phyloP scores from a whole-genome alignment of 1,140 invertebrate genomes.

The Polypedilum pembai region DNA sequence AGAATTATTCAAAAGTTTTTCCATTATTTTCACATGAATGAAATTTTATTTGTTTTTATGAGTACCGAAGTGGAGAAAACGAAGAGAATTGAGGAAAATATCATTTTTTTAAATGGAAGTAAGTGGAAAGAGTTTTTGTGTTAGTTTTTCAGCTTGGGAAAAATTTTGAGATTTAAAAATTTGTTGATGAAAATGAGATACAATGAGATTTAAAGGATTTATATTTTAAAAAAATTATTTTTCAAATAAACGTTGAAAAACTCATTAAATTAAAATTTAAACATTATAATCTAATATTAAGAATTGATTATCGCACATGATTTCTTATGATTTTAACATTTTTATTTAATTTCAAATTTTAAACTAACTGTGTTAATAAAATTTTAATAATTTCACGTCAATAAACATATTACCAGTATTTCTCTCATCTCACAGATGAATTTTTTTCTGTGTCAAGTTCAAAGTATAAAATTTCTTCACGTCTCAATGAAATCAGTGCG shows the following conservation, averaged over 20 bases:
- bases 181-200: background rate
- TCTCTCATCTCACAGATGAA: background rate
- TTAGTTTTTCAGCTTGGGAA: background rate
- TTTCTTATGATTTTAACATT: background rate
- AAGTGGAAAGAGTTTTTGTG: background rate
- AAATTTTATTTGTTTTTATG: conserved; percentile 20
- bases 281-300: no score
- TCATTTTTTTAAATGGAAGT: background rate
- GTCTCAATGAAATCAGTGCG: background rate
- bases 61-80: background rate
- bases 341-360: background rate
- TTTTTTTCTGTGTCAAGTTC: background rate
- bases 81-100: background rate
- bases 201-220: background rate
- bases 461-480: background rate
- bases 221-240: no score
- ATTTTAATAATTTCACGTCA: background rate
- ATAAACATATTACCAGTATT: background rate
- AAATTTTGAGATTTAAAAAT: no score
- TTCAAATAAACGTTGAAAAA: no score
- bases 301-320: no score
- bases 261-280: no score
- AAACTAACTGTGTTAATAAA: background rate
- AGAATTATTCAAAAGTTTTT: conserved; percentile 19
- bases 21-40: conserved; percentile 12